Evolutionary conservation across 2,888 invertebrate genomes (phyloP).

Genomic region (Leptogaster cylindrica): DNA sequence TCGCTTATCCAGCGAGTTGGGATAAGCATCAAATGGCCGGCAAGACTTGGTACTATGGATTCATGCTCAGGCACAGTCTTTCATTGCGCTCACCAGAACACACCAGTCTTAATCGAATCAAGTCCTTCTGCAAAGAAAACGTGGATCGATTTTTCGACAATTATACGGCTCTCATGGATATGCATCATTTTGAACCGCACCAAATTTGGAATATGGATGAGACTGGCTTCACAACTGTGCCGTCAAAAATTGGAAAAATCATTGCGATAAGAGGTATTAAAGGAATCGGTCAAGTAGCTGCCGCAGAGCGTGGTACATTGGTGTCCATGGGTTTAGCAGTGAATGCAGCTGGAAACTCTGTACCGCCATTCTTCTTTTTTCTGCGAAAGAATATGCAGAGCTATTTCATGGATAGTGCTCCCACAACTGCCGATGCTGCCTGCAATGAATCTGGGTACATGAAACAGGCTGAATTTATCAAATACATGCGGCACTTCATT

Average conservation of each 20-base stretch:
- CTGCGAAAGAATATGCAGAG: conserved; percentile 14
- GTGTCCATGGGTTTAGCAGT: conserved; percentile 35
- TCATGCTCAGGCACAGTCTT: background rate
- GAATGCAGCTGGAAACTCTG: conserved; percentile 8
- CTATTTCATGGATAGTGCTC: background rate
- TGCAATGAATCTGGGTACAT: conserved; percentile 51
- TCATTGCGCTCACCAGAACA: background rate
- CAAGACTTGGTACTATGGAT: background rate
- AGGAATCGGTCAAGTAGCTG: background rate
- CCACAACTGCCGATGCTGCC: background rate
- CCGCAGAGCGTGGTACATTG: conserved; percentile 25
- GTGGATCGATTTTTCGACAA: background rate
- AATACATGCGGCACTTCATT: background rate
- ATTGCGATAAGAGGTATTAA: conserved; percentile 13
- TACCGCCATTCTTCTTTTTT: conserved; percentile 40
- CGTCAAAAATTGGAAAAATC: background rate
- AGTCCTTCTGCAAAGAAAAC: background rate
- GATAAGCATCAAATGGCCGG: background rate
- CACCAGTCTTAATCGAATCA: background rate
- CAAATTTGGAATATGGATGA: conserved; percentile 43
- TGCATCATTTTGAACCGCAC: background rate
- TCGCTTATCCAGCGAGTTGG: background rate
- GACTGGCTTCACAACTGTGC: conserved; percentile 32
- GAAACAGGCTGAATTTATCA: conserved; percentile 25
- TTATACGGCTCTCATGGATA: background rate